Evolutionary conservation across 2,888 invertebrate species (phyloP), one percentile per base, ranked within the genome.

Genomic region (Polia nebulosa): DNA sequence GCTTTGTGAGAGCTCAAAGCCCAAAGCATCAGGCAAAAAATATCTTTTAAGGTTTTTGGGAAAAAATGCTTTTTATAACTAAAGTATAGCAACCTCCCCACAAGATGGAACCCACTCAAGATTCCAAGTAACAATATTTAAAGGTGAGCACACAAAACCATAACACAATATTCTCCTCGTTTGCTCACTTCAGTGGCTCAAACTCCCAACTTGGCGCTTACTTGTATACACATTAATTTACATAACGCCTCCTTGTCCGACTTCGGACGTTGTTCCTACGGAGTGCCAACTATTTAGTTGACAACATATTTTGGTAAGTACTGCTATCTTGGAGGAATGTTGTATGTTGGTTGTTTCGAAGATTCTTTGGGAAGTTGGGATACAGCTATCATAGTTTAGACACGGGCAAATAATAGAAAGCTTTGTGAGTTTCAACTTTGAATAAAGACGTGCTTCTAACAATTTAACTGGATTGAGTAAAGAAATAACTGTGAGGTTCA

Each of bases 181-280:
- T 82, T 79, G 60, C 41, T 36, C 39, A 76, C 55, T 84, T 71
- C 61, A 65, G 41, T 56, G 55, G 61, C 56, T 73, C 65, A 78
- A 73, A 64, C 77, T 72, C 47, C 75, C 70, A 71, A 72, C 69
- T 80, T 69, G 57, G 47, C 77, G 78, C 72, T 75, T 78, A 80
- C 80, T 91, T 87, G 80, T 83, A 83, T 85, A 83, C 78, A 83
- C 87, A 87, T 89, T 87, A 85, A 91, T 91, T 90, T 90, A 83
- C 89, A 90, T 90, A 87, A 79, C 84, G 83, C 86, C 85, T 87
- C 81, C 87, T 88, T 85, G 83, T 78, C 61, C 62, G 55, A 74
- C 83, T 82, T 85, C 74, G 72, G 73, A 76, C 76, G 69, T 71
- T 70, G 71, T 76, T 67, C 61, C 62, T 72, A 49, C 63, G 52